A percentile compares a stretch with the other conserved stretches of the same genome.
phyloP scores from a whole-genome alignment of 2,797 vertebrate genomes.

The Ispidina lecontei region DNA sequence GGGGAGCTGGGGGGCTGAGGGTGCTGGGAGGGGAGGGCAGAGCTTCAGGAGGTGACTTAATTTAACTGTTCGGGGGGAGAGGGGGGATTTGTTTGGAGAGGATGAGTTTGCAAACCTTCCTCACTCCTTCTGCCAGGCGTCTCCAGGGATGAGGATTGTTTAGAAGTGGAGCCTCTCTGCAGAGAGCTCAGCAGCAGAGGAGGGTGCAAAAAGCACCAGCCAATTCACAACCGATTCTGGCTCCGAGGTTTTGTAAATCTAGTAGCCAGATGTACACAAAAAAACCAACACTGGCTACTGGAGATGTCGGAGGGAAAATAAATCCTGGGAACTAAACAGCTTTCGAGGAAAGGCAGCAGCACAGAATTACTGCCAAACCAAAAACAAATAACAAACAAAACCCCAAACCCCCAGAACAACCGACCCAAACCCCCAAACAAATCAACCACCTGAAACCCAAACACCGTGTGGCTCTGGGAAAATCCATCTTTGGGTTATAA shows the following conservation, averaged over 20 bases:
- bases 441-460: neutral
- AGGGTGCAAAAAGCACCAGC: neutral
- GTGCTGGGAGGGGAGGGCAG: neutral
- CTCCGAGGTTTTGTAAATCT: neutral
- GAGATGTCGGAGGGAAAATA: neutral
- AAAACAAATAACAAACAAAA: neutral
- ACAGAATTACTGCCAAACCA: neutral
- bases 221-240: neutral
- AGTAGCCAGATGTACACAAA: neutral
- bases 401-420: neutral
- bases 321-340: neutral
- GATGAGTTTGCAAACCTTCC: neutral
- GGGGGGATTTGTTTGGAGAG: neutral
- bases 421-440: neutral
- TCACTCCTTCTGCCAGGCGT: neutral
- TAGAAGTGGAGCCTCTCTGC: neutral
- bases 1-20: neutral
- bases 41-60: slow-evolving; percentile 38
- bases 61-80: neutral
- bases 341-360: neutral
- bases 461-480: neutral
- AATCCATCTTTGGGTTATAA: neutral
- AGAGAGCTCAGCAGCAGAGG: neutral
- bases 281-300: neutral
- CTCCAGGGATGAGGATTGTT: neutral